phyloP scores from a whole-genome alignment of 2,888 invertebrate genomes.

The Tiliacea aurago region DNA sequence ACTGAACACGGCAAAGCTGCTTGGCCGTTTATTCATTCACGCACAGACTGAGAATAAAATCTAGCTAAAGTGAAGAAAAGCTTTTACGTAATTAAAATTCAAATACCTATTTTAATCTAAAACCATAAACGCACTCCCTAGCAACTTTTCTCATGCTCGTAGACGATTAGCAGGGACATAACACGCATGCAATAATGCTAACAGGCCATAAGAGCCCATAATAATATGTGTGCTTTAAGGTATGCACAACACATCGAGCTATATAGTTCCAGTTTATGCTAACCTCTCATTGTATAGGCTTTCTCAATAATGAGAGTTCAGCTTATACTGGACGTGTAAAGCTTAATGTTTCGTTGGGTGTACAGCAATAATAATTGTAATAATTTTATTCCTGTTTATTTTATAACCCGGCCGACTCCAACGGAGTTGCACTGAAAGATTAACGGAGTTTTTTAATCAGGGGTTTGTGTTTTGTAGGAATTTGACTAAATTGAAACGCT shows the following conservation, averaged over 20 bases:
- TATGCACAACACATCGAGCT: too few relatives aligned
- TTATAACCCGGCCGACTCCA: not conserved
- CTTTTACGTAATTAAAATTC: too few relatives aligned
- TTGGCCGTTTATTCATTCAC: too few relatives aligned
- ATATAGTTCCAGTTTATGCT: too few relatives aligned
- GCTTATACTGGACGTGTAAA: not conserved
- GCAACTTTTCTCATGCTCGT: not conserved
- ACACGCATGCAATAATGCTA: not conserved
- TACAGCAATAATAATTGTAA: not conserved
- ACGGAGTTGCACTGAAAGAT: not conserved
- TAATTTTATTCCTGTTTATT: not conserved
- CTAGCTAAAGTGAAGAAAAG: too few relatives aligned
- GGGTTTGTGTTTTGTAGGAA: not conserved
- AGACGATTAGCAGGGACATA: not conserved
- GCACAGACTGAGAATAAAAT: too few relatives aligned
- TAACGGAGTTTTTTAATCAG: not conserved
- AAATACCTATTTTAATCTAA: not conserved
- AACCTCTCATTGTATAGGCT: not conserved
- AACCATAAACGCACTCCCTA: not conserved
- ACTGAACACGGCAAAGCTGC: too few relatives aligned
- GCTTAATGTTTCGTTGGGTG: not conserved
- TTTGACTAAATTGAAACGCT: not conserved
- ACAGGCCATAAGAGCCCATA: not conserved
- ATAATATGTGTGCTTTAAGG: not conserved
- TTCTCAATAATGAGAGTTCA: not conserved